Base-by-base conservation (phyloP, 1,140 invertebrate genomes). In the Penaeus chinensis region DNA sequence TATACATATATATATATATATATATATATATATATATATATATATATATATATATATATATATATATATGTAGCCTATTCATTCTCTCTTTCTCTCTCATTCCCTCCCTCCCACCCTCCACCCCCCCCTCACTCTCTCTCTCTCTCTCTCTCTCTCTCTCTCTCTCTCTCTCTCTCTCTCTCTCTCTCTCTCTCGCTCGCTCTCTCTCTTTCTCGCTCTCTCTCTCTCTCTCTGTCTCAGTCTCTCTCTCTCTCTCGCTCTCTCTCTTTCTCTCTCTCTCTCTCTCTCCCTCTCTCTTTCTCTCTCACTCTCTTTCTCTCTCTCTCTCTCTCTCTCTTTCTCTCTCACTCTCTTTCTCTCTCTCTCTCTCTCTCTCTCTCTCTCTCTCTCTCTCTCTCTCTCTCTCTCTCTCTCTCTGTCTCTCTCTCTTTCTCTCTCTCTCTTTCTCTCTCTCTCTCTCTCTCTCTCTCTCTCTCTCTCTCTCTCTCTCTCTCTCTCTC, bases 91-190 rank as follows among this genome's bases (percentile, higher is more conserved):
- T n/a, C 74, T 27, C 10, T 20, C 24, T 37, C 24, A 19, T 47
- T 77, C 74, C n/a, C 74, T 76, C 74, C 47, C 74, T 76, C 74
- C 47, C 74, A 42, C 74, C 47, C 74, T 76, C 74, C 22, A 27
- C 47, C 74, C 47, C 74, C 47, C 74, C 47, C 74, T 77, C 74
- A 47, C 74, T 77, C 74, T 77, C 74, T 77, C 74, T 77, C 74
- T 77, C 74, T 77, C 74, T 77, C 74, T 77, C 74, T 77, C 74
- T 77, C 74, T 77, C 74, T 77, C 74, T 77, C 74, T 77, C 74
- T 77, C 74, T 77, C 74, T 77, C 74, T 77, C 74, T 77, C 74
- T 77, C 74, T 77, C 74, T 77, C 74, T 74, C 71, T 74, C 71
- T 74, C 71, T 74, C 71, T 74, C 71, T 74, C 71, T 74, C 71